These are phyloP conservation scores for Trachemys scripta DNA, from an alignment of 2,113 vertebrate genomes.

Conservation along the genomic window DNA sequence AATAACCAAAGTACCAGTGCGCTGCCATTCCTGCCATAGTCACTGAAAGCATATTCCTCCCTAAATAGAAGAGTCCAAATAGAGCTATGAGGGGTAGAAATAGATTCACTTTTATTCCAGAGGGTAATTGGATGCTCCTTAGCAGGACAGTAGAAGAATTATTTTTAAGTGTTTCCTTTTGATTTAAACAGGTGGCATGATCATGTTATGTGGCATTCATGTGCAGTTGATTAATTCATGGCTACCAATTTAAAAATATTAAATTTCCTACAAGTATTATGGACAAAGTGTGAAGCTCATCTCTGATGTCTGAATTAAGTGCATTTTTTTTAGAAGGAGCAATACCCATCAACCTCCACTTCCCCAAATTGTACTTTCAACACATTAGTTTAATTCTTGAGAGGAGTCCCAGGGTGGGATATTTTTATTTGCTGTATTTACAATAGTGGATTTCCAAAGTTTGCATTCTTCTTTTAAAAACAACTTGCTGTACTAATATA, in stretches of 20 bases:
- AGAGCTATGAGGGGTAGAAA: slow-evolving; percentile 30
- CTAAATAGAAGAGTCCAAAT: slow-evolving; percentile 28
- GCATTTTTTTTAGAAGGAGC: background rate
- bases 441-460: background rate
- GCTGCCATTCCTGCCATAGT: slow-evolving; percentile 22
- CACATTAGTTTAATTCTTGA: background rate
- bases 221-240: slow-evolving; percentile 58
- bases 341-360: background rate
- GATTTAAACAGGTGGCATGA: slow-evolving; percentile 50
- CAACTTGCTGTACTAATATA: background rate
- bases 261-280: slow-evolving; percentile 31
- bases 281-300: background rate
- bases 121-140: slow-evolving; percentile 30
- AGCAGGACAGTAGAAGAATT: slow-evolving; percentile 36
- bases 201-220: slow-evolving; percentile 32
- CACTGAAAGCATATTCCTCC: background rate
- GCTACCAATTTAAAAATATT: slow-evolving; percentile 56
- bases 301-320: slow-evolving; percentile 22
- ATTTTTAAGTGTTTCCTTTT: slow-evolving; percentile 65
- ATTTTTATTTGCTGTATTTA: background rate
- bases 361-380: background rate
- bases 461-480: background rate
- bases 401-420: background rate
- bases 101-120: slow-evolving; percentile 26
- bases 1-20: background rate